These are phyloP conservation scores for Nycteola revayana DNA, from an alignment of 2,888 invertebrate species.

Conservation along the genomic window DNA sequence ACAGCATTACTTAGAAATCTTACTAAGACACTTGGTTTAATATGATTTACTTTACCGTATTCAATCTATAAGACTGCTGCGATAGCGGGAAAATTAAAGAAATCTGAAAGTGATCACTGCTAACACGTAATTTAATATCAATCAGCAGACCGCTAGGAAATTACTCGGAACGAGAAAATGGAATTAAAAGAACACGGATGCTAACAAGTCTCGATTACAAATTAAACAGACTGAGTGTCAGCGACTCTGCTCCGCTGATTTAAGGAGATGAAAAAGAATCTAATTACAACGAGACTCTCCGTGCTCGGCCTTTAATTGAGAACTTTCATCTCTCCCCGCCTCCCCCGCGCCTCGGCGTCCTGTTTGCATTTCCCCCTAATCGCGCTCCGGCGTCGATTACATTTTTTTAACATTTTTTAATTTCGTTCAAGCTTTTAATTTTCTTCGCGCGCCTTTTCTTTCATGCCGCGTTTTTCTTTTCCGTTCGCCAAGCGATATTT, in stretches of 20 bases:
- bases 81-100: conserved; percentile 27
- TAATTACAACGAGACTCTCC: conserved; percentile 75
- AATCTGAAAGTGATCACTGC: conserved; percentile 32
- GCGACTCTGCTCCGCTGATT: conserved; percentile 63
- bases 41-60: conserved; percentile 23
- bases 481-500: conserved; percentile 66
- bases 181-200: conserved; percentile 69
- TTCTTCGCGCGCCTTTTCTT: conserved; percentile 77
- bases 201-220: conserved; percentile 80
- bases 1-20: conserved; percentile 3
- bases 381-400: conserved; percentile 75
- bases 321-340: conserved; percentile 52
- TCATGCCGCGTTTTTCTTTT: conserved; percentile 61
- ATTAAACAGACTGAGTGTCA: conserved; percentile 75
- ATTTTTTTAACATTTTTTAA: conserved; percentile 80
- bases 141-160: conserved; percentile 52
- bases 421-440: conserved; percentile 80
- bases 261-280: conserved; percentile 78
- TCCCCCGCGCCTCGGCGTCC: conserved; percentile 36
- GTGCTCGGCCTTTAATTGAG: conserved; percentile 77
- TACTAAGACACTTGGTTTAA: conserved; percentile 7
- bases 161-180: conserved; percentile 56
- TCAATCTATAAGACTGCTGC: conserved; percentile 19
- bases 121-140: conserved; percentile 61
- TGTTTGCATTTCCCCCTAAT: conserved; percentile 73